Percentiles rank a stretch among this genome's conserved stretches.
Evolutionary conservation across 2,888 invertebrate genomes (phyloP).

Genomic region (Cantharis flavilabris): DNA sequence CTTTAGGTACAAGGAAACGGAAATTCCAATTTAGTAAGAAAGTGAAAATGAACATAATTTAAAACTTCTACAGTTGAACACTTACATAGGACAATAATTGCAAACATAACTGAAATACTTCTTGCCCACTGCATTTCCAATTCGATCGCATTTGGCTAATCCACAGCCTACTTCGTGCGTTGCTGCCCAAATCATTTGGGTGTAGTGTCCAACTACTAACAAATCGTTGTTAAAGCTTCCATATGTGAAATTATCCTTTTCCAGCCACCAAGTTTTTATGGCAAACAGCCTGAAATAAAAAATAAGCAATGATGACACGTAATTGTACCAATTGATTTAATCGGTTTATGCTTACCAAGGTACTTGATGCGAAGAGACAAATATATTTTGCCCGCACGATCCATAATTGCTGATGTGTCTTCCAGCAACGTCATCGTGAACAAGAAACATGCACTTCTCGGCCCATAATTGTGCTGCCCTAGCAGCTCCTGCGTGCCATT

Average conservation of each 20-base stretch:
- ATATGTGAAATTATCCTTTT: conserved; percentile 75
- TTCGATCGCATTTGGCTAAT: conserved; percentile 67
- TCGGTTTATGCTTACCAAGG: conserved; percentile 69
- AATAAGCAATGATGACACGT: not conserved
- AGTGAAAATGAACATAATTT: conserved; percentile 6
- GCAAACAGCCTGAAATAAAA: conserved; percentile 72
- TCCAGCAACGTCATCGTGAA: conserved; percentile 71
- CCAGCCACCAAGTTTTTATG: conserved; percentile 77
- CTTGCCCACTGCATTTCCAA: conserved; percentile 60
- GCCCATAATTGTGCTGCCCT: conserved; percentile 76
- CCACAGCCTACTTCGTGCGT: conserved; percentile 80
- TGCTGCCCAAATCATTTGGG: conserved; percentile 82
- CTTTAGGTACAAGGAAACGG: conserved; percentile 15
- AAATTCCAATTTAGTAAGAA: conserved; percentile 12
- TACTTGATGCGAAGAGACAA: conserved; percentile 77
- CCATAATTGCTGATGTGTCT: conserved; percentile 70
- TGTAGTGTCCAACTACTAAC: conserved; percentile 75
- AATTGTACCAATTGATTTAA: not conserved
- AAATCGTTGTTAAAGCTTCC: conserved; percentile 65
- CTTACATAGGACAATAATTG: conserved; percentile 84
- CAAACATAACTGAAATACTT: conserved; percentile 81
- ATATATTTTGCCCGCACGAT: conserved; percentile 81
- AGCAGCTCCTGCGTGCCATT: conserved; percentile 74
- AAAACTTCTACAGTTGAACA: too few species aligned
- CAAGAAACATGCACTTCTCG: conserved; percentile 68